Evolutionary conservation across 1,140 invertebrate species (phyloP), one percentile per base, ranked within the genome.

Genomic region (Lordiphosa mommai): DNA sequence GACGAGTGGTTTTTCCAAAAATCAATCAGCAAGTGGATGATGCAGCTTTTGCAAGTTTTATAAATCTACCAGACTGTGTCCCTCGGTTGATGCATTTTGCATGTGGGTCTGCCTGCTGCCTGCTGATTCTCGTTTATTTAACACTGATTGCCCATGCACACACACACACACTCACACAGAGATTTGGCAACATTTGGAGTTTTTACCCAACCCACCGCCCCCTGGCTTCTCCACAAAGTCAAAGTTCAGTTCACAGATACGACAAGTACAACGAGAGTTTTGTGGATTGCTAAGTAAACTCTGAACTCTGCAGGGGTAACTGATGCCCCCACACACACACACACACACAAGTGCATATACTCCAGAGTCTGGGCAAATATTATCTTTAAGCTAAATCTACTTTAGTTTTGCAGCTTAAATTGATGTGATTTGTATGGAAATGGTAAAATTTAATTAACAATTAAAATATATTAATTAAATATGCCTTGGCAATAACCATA

Each of bases 91-190:
- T 68, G 63, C 61, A 61, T 82, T 52, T 68, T 76, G 71, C 55
- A 80, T 66, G 13, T 16, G 34, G 1, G 13, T 10, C 27, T 9
- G 27, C 12, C 46, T 50, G 27, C 32, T 40, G 27, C 37, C 38
- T 74, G 36, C 37, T 53, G 37, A 74, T 64, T 55, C 58, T 82
- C 74, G 76, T 80, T 80, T 80, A 82, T 74, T 82, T 82, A 80
- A 82, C 74, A 80, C 74, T 80, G 74, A 80, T 80, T 80, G 76
- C 76, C 71, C 76, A 80, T 82, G 76, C 71, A 80, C 61, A n/a
- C n/a, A n/a, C n/a, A n/a, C n/a, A n/a, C n/a, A n/a, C n/a, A n/a
- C n/a, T n/a, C n/a, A n/a, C n/a, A 80, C 76, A 71, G 57, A 73
- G 57, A 73, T 71, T 71, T 53, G 66, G 70, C 58, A 60, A 49